Percentiles rank a stretch among this genome's conserved stretches.
These are phyloP conservation scores for Aplysina aerophoba DNA, from an alignment of 37 sponge, comb jelly and placozoan species.

Conservation along the genomic window DNA sequence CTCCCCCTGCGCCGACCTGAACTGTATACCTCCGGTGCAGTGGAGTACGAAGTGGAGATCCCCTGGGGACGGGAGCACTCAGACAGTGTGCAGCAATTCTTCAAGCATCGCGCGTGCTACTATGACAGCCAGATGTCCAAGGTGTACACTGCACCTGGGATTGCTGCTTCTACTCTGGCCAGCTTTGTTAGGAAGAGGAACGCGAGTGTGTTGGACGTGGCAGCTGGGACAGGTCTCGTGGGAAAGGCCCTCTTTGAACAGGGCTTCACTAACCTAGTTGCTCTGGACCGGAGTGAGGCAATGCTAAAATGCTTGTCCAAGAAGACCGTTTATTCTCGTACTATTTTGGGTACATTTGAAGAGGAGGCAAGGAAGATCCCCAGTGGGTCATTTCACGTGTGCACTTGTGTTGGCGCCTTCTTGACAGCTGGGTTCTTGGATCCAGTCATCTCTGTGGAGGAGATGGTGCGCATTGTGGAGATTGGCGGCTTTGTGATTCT, in stretches of 20 bases:
- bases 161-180: slow-evolving; percentile 37
- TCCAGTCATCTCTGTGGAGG: slow-evolving; percentile 20
- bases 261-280: slow-evolving; percentile 46
- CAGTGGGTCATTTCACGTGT: slow-evolving; percentile 29
- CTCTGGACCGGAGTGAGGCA: slow-evolving; percentile 35
- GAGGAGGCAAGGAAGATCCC: slow-evolving; percentile 37
- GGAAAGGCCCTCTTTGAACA: slow-evolving; percentile 23
- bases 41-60: slow-evolving; percentile 34
- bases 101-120: slow-evolving; percentile 40
- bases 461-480: slow-evolving; percentile 47
- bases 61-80: slow-evolving; percentile 23
- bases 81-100: slow-evolving; percentile 40
- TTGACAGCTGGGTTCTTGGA: slow-evolving; percentile 44
- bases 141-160: slow-evolving; percentile 33
- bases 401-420: slow-evolving; percentile 54
- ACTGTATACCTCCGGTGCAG: not conserved
- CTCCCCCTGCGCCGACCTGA: slow-evolving; percentile 39
- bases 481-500: slow-evolving; percentile 25
- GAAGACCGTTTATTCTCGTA: slow-evolving; percentile 32
- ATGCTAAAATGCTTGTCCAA: slow-evolving; percentile 27
- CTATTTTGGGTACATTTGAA: slow-evolving; percentile 39
- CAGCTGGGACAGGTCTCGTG: slow-evolving; percentile 53
- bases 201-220: slow-evolving; percentile 38
- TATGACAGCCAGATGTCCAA: slow-evolving; percentile 42
- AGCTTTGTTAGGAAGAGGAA: not conserved